A percentile compares a stretch with the other conserved stretches of the same genome.
These are phyloP conservation scores for Morpho achilles DNA, from an alignment of 2,888 invertebrate species.

Conservation along the genomic window DNA sequence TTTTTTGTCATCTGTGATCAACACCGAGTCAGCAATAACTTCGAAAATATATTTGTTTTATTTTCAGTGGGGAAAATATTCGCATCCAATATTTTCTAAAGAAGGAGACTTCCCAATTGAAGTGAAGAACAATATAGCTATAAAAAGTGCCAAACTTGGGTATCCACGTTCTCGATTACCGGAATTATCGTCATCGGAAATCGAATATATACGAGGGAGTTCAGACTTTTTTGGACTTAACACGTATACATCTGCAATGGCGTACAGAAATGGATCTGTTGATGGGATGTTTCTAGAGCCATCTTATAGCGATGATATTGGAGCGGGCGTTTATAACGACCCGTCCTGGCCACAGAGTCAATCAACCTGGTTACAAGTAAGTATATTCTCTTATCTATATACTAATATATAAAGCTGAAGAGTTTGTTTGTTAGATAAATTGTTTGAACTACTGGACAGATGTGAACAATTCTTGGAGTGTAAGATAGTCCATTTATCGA, in stretches of 20 bases:
- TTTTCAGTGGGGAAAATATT: constrained; percentile 60
- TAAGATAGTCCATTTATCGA: too few species aligned
- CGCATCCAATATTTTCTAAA: constrained; percentile 57
- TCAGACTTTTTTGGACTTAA: constrained; percentile 85
- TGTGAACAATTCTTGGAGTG: too few species aligned
- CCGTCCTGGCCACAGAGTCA: constrained; percentile 48
- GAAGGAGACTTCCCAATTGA: constrained; percentile 73
- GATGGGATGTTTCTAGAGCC: constrained; percentile 56
- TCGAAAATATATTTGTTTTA: neutral
- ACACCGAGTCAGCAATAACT: too few species aligned
- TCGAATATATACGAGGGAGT: constrained; percentile 77
- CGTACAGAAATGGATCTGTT: constrained; percentile 51
- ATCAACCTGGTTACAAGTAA: constrained; percentile 52
- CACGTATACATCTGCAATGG: constrained; percentile 77
- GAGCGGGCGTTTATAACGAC: constrained; percentile 46
- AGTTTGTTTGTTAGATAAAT: too few species aligned
- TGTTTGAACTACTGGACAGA: too few species aligned
- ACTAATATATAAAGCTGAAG: too few species aligned
- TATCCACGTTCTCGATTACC: constrained; percentile 66
- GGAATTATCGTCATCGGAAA: constrained; percentile 73
- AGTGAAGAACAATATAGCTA: constrained; percentile 56
- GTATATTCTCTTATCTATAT: neutral
- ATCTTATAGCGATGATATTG: constrained; percentile 58
- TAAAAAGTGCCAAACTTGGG: constrained; percentile 68
- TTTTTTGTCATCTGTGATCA: too few species aligned